Evolutionary conservation across 1,140 invertebrate species (phyloP), one percentile per base, ranked within the genome.

Genomic region (Drosophila lacteicornis): DNA sequence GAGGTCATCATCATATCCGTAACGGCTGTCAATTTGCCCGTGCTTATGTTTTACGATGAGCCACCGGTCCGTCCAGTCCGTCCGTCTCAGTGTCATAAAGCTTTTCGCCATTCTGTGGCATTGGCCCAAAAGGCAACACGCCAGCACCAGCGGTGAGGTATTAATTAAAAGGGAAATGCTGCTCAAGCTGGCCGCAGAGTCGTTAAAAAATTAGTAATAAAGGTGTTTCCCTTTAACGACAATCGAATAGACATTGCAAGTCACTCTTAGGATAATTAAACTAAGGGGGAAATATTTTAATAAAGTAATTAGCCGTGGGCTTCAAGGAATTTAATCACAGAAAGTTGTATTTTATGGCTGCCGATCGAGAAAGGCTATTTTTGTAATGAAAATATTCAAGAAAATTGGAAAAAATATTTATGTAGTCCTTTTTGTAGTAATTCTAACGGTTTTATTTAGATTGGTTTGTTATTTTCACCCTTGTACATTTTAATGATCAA

Each of bases 141-240:
- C 70, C 67, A 73, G 53, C 42, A 22, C 33, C 58, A 27, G 47
- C 12, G 55, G 38, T 49, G 67, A n/a, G 68, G 55, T 50, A 60
- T 73, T 73, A 73, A 73, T 73, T 73, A 73, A 73, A 73, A 73
- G 69, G 70, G 69, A 73, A 73, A 73, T 73, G 53, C 45, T 71
- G 53, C 27, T 30, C 27, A 30, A 30, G 27, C 27, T 30, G 27
- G 27, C n/a, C 45, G 0, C 17, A 27, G 33, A 22, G 67, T 73
- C 68, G 67, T 73, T 73, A 73, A 73, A 73, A 73, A 73, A 15
- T 51, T 46, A 73, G 67, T 73, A 73, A 73, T 73, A 73, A 73
- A 73, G 46, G 53, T 73, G 67, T 59, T 50, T 60, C 33, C 46
- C 58, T 51, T 73, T 73, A 73, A 73, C 55, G 70, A 73, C 67